Evolutionary conservation across 2,888 invertebrate species (phyloP).

Genomic region (Xestia xanthographa): DNA sequence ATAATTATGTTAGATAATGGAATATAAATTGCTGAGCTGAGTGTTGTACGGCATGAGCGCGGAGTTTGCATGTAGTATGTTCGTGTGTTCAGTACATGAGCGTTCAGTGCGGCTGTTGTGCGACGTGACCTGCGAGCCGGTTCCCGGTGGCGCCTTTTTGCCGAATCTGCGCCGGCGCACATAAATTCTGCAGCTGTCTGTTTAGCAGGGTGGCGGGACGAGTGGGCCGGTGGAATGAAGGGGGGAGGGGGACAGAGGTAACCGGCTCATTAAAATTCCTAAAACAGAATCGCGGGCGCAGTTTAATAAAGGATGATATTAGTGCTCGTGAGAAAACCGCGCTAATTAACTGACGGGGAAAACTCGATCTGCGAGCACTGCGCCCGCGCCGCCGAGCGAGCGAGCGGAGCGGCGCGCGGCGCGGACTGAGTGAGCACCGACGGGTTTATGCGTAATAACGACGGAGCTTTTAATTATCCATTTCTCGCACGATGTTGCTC

Average conservation of each 20-base stretch:
- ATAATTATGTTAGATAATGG: not conserved
- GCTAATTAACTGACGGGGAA: conserved; percentile 80
- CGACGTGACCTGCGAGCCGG: conserved; percentile 47
- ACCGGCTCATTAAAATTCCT: conserved; percentile 87
- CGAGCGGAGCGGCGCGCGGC: conserved; percentile 11
- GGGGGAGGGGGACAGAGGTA: conserved; percentile 52
- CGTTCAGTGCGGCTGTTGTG: not conserved
- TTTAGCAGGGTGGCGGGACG: conserved; percentile 15
- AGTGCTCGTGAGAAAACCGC: conserved; percentile 80
- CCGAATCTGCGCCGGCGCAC: conserved; percentile 64
- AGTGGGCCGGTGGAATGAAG: conserved; percentile 2
- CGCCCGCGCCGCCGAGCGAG: conserved; percentile 3
- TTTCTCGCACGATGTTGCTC: conserved; percentile 5
- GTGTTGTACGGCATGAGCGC: no score
- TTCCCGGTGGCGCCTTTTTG: conserved; percentile 73
- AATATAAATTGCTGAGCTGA: not conserved
- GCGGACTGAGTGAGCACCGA: not conserved
- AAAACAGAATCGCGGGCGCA: conserved; percentile 75
- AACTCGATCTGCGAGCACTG: conserved; percentile 57
- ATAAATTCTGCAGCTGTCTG: conserved; percentile 69
- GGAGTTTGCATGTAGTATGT: not conserved
- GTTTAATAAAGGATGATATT: conserved; percentile 73
- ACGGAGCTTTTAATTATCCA: not conserved
- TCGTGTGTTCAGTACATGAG: not conserved
- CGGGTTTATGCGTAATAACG: not conserved